Evolutionary conservation across 2,797 vertebrate species (phyloP), one percentile per base, ranked within the genome.

Genomic region (Podarcis lilfordi): DNA sequence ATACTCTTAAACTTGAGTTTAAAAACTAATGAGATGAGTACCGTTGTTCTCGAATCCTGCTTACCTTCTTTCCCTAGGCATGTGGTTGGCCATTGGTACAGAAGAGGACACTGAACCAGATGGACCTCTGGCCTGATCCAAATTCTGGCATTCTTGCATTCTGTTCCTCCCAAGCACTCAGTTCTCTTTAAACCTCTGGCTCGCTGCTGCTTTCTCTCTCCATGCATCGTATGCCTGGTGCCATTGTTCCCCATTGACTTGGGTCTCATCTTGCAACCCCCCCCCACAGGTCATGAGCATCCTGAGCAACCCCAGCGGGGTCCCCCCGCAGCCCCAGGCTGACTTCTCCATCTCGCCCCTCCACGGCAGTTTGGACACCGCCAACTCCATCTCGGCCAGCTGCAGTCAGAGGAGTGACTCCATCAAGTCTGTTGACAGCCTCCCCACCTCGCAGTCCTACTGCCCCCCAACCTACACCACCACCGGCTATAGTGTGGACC

Each of bases 321-420:
- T 99, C 86, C 96, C 98, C 1, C 97, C 98, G 0, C 99, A 99
- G 97, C 94, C 98, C 3, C 98, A 99, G 97, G 98, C 98, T 43
- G 98, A 99, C 95, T 99, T 99, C 96, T 99, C 98, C 96, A 99
- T 99, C 96, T 99, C 99, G 80, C 99, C 99, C 0, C 98, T 99
- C 86, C 99, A 99, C 59, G 94, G 98, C 74, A 96, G 98, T 94
- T 97, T 99, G 97, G 99, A 99, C 86, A 97, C 97, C 23, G 98
- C 98, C 94, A 98, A 98, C 96, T 96, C 98, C 94, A 98, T 99
- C 97, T 99, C 99, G 1, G 98, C 98, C 94, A 99, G 98, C 97
- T 99, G 99, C 97, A 99, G 99, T 97, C 99, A 99, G 97, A 95
- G 99, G 89, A 98, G 98, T 0, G 99, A 99, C 96, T 96, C 98